These are phyloP conservation scores for Aricia artaxerxes DNA, from an alignment of 2,888 invertebrate species.

Conservation along the genomic window DNA sequence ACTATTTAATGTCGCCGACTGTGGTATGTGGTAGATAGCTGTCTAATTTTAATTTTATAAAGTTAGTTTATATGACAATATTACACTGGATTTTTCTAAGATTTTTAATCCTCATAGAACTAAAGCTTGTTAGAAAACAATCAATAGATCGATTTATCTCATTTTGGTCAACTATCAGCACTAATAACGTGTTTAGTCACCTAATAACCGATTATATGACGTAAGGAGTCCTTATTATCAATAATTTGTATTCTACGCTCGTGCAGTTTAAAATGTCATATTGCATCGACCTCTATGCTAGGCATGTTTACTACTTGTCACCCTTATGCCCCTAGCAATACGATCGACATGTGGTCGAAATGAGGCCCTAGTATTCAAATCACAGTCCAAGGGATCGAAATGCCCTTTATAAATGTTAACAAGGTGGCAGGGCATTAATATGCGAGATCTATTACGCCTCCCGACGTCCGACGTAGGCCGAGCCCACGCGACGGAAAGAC, in stretches of 20 bases:
- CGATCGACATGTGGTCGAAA: conserved; percentile 33
- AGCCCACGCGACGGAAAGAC: background rate
- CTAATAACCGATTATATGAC: background rate
- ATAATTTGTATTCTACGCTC: background rate
- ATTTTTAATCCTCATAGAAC: background rate
- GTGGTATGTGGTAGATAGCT: background rate
- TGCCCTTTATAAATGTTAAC: conserved; percentile 46
- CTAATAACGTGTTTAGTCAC: background rate
- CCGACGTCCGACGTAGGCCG: background rate
- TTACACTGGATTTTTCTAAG: background rate
- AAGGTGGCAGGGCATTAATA: conserved; percentile 45
- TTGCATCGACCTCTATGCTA: background rate
- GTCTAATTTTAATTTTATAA: background rate
- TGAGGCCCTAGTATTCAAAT: conserved; percentile 55
- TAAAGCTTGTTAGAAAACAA: background rate
- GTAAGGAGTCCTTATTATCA: background rate
- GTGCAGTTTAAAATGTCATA: conserved; percentile 4
- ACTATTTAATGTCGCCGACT: background rate
- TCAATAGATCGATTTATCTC: background rate
- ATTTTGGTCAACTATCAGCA: background rate
- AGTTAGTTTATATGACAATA: background rate
- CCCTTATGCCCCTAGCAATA: background rate
- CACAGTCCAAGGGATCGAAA: conserved; percentile 49
- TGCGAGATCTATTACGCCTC: conserved; percentile 39
- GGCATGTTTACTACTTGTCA: background rate